Base-by-base conservation (phyloP, 2,113 vertebrate genomes). In the Athene noctua region DNA sequence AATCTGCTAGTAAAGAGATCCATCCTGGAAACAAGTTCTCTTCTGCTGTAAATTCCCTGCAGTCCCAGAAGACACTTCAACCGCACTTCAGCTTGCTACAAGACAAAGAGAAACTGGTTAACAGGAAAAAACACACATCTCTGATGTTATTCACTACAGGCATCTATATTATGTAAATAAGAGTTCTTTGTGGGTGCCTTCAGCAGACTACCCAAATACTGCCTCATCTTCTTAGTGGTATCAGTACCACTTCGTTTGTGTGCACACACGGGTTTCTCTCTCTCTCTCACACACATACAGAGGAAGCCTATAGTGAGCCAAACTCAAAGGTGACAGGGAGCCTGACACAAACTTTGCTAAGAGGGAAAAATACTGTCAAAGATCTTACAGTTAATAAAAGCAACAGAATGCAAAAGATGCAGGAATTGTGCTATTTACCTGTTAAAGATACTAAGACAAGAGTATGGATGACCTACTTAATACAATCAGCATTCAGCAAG, bases 1-100 rank as follows among this genome's bases (percentile, higher is more conserved):
- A 99, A 99, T 93, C 98, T 98, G 86, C 95, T 98, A 71, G 98
- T 99, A 96, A 99, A 99, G 83, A 99, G 98, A 96, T 99, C 98
- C 93, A 99, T 98, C 95, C 98, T 99, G 55, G 98, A 96, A 96
- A 97, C 97, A 46, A 98, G 97, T 25, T 97, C 94, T 91, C 98
- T 98, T 82, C 98, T 98, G 72, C 97, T 96, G 85, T 99, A 99
- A 88, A 99, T 98, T 86, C 95, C 98, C 90, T 99, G 98, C 8
- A 99, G 97, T 92, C 97, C 98, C 70, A 98, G 96, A 89, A 99
- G 97, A 95, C 99, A 99, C 94, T 98, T 99, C 72, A 99, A 97
- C 86, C 99, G 98, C 74, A 99, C 99, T 57, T 99, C 99, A 30
- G 98, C 97, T 88, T 98, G 94, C 99, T 99, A 90, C 13, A 89